A percentile compares a stretch with the other conserved stretches of the same genome.
These are phyloP conservation scores for Ascaphus truei DNA, from an alignment of 2,113 vertebrate species.

Conservation along the genomic window DNA sequence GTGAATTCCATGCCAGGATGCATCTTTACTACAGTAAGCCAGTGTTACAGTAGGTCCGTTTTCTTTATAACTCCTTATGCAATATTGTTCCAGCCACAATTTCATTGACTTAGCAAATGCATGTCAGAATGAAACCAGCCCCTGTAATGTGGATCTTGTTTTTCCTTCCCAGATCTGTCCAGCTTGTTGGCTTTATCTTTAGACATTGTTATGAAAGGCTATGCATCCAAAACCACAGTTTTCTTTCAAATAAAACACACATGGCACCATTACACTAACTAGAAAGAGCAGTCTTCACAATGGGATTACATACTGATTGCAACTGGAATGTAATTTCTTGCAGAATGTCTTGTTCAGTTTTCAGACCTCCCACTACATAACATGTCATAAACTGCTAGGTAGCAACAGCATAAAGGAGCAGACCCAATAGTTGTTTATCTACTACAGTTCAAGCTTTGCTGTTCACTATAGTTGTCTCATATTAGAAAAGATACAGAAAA, in stretches of 20 bases:
- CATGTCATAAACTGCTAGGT: slow-evolving; percentile 60
- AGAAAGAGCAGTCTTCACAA: slow-evolving; percentile 33
- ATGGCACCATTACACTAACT: slow-evolving; percentile 19
- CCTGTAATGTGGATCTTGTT: slow-evolving; percentile 37
- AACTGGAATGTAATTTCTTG: slow-evolving; percentile 49
- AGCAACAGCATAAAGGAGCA: slow-evolving; percentile 45
- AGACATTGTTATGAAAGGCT: slow-evolving; percentile 42
- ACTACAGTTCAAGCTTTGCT: no score
- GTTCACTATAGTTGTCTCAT: no score
- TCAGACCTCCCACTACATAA: slow-evolving; percentile 57
- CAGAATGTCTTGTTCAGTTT: slow-evolving; percentile 45
- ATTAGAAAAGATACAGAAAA: no score
- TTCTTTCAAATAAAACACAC: slow-evolving; percentile 43
- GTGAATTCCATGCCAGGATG: not conserved
- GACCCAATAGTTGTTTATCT: slow-evolving; percentile 34
- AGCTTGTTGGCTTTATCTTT: slow-evolving; percentile 44
- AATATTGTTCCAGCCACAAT: slow-evolving; percentile 44
- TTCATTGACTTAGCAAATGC: slow-evolving; percentile 54
- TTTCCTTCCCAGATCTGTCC: slow-evolving; percentile 47
- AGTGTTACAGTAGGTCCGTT: slow-evolving; percentile 14
- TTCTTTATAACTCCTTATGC: slow-evolving; percentile 23
- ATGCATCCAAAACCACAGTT: slow-evolving; percentile 40
- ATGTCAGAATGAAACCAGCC: slow-evolving; percentile 40
- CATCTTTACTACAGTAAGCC: no score
- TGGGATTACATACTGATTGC: slow-evolving; percentile 45